A percentile compares a stretch with the other conserved stretches of the same genome.
Evolutionary conservation across 2,113 vertebrate species (phyloP).

Genomic region (Strigops habroptila): DNA sequence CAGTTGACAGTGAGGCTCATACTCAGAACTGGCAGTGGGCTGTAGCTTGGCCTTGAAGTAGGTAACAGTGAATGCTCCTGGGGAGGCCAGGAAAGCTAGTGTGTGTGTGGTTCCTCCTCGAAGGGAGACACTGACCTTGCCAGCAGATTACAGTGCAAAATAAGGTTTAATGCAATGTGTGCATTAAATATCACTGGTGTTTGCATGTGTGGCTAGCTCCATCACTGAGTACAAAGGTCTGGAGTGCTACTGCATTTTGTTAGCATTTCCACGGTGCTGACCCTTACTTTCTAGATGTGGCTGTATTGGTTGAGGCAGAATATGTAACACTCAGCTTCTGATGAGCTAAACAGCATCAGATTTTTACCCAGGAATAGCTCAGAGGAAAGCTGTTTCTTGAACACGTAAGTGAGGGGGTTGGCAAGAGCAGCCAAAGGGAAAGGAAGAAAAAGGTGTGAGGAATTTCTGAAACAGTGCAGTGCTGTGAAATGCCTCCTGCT

Average conservation of each 20-base stretch:
- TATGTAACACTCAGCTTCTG: neutral
- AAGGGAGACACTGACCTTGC: conserved; percentile 31
- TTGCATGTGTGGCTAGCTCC: neutral
- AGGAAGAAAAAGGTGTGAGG: neutral
- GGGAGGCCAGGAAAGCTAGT: neutral
- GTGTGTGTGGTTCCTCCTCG: neutral
- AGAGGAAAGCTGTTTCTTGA: neutral
- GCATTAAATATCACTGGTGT: neutral
- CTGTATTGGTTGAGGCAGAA: neutral
- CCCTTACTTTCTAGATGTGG: neutral
- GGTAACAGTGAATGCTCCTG: neutral
- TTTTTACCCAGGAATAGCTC: neutral
- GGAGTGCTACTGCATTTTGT: neutral
- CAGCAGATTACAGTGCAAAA: neutral
- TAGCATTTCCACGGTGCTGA: neutral
- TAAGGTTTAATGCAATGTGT: neutral
- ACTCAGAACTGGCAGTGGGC: neutral
- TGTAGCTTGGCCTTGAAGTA: neutral
- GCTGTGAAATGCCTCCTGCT: neutral
- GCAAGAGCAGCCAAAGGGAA: neutral
- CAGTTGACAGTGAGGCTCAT: neutral
- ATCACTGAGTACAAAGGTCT: neutral
- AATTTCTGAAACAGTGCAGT: neutral
- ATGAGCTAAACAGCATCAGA: neutral
- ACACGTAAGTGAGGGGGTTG: neutral